Evolutionary conservation across 2,888 invertebrate species (phyloP).

Genomic region (Idaea aversata): DNA sequence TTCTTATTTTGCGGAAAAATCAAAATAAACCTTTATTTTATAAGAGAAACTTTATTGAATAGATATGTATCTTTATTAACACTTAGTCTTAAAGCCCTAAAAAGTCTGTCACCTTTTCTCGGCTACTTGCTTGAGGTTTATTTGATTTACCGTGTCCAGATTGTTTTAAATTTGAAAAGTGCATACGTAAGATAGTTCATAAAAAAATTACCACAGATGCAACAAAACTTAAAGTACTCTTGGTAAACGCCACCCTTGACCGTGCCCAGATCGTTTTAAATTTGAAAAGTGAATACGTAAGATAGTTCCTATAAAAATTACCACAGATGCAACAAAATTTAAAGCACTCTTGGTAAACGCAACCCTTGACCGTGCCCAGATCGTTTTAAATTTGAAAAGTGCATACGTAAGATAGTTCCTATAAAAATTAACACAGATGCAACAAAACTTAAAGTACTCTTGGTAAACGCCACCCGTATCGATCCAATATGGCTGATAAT

Average conservation of each 20-base stretch:
- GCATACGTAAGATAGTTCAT: not conserved
- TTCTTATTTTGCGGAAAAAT: conserved; percentile 31
- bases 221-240: conserved; percentile 5
- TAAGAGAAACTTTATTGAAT: too few relatives aligned
- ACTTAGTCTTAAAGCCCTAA: too few relatives aligned
- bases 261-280: too few relatives aligned
- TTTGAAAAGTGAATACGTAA: not conserved
- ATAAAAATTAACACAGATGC: not conserved
- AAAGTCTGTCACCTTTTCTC: too few relatives aligned
- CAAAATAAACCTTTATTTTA: conserved; percentile 9
- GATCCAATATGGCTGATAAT: conserved; percentile 60
- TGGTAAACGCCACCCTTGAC: conserved; percentile 18
- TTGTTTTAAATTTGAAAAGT: not conserved
- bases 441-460: conserved; percentile 5
- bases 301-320: not conserved
- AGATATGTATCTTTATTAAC: too few relatives aligned
- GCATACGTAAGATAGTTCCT: not conserved
- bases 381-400: not conserved
- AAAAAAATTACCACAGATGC: not conserved
- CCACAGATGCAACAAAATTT: conserved; percentile 3
- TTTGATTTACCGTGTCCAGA: too few relatives aligned
- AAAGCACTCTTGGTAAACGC: conserved; percentile 11
- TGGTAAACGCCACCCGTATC: conserved; percentile 30
- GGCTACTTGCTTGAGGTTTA: too few relatives aligned
- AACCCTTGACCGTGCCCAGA: conserved; percentile 9